phyloP scores from a whole-genome alignment of 2,888 invertebrate species.

The Onchidella celtica region DNA sequence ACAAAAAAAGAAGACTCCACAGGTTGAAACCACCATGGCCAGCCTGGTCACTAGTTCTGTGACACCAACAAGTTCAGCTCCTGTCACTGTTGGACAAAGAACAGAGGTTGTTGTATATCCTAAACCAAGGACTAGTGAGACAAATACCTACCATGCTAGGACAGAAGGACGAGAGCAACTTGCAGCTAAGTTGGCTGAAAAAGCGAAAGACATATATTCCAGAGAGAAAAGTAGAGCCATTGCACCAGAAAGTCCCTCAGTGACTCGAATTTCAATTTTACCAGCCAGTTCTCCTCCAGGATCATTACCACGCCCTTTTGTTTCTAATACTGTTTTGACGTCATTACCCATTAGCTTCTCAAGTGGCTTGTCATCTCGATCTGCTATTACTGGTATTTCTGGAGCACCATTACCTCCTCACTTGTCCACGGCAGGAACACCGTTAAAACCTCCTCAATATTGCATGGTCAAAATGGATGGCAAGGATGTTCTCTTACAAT shows the following conservation, averaged over 20 bases:
- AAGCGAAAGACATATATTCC: neutral
- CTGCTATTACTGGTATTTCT: neutral
- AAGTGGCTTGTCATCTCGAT: neutral
- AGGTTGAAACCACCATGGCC: too few relatives aligned
- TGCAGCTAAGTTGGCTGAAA: neutral
- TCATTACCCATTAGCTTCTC: slow-evolving; percentile 23
- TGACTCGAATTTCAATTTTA: slow-evolving; percentile 1
- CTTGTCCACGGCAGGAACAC: neutral
- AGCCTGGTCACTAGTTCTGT: too few relatives aligned
- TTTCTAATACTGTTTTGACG: neutral
- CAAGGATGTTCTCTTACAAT: slow-evolving; percentile 47
- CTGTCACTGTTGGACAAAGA: too few relatives aligned
- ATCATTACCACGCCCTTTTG: neutral
- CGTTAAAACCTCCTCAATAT: slow-evolving; percentile 28
- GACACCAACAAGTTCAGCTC: too few relatives aligned
- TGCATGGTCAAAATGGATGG: slow-evolving; percentile 49
- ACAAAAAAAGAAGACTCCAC: too few relatives aligned
- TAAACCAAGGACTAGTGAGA: neutral
- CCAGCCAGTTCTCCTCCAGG: neutral
- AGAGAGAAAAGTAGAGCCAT: neutral
- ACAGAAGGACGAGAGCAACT: neutral
- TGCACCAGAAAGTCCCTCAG: neutral
- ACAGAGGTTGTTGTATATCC: slow-evolving; percentile 35
- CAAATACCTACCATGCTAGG: neutral
- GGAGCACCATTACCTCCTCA: neutral